phyloP scores from a whole-genome alignment of 2,888 invertebrate genomes.

The Smittia aterrima region DNA sequence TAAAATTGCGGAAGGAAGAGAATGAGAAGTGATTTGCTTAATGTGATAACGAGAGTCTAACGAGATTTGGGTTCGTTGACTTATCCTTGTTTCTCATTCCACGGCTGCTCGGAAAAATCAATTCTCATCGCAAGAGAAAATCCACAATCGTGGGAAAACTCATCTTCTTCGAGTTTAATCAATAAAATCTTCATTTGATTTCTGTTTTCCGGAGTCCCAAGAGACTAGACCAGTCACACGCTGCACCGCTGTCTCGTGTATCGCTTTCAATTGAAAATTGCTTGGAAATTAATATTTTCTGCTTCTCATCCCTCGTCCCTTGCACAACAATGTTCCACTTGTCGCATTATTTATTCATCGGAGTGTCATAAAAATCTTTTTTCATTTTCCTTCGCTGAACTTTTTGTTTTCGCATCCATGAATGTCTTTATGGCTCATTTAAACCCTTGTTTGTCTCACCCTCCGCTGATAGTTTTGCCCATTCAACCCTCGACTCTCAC shows the following conservation, averaged over 20 bases:
- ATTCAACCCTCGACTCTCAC: not conserved
- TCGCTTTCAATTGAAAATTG: not conserved
- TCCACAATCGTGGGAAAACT: not conserved
- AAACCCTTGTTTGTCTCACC: not conserved
- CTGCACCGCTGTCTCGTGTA: not conserved
- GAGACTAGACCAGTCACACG: constrained; percentile 13
- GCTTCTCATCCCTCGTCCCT: not conserved
- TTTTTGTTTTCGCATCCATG: not conserved
- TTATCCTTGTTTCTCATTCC: too few relatives aligned
- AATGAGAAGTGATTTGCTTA: too few relatives aligned
- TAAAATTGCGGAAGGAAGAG: too few relatives aligned
- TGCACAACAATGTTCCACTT: constrained; percentile 3
- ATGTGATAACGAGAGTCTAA: too few relatives aligned
- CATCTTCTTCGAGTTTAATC: not conserved
- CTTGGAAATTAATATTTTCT: constrained; percentile 9
- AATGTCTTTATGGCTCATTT: not conserved
- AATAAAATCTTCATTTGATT: constrained; percentile 18
- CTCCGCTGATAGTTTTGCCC: not conserved
- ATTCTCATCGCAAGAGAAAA: too few relatives aligned
- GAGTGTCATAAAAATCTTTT: constrained; percentile 14
- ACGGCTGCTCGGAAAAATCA: too few relatives aligned
- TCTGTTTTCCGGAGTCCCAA: constrained; percentile 3
- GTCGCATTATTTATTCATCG: constrained; percentile 18
- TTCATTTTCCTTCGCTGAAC: not conserved
- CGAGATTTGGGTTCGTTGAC: too few relatives aligned